A percentile compares a stretch with the other conserved stretches of the same genome.
Conservation (phyloP, 1,140 invertebrate species). For the Megathymus violae region DNA sequence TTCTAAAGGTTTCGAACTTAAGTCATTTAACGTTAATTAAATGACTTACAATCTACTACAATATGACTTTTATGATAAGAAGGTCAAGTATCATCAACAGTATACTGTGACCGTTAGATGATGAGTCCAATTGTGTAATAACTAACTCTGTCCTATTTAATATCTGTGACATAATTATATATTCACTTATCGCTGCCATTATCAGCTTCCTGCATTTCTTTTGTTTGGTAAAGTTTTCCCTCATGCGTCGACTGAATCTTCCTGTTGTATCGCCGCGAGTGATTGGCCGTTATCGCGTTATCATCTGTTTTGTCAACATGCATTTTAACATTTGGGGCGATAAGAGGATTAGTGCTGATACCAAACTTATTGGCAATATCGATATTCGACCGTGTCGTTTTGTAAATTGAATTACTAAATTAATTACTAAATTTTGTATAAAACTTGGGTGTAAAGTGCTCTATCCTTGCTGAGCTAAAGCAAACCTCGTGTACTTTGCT, state of each 20-base stretch:
- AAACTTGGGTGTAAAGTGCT: too few relatives aligned
- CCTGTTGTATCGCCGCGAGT: constrained; percentile 15
- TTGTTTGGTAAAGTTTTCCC: constrained; percentile 19
- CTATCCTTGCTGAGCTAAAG: too few relatives aligned
- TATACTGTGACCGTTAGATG: not conserved
- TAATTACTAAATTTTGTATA: too few relatives aligned
- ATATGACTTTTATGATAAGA: too few relatives aligned
- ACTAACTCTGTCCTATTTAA: constrained; percentile 1
- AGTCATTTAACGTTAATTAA: too few relatives aligned
- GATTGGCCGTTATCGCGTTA: constrained; percentile 43
- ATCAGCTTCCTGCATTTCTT: constrained; percentile 1
- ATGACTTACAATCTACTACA: too few relatives aligned
- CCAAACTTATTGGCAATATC: constrained; percentile 36
- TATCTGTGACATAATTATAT: constrained; percentile 30
- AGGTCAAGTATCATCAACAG: not conserved
- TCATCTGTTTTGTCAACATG: constrained; percentile 59
- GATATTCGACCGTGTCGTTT: not conserved
- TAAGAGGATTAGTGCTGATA: constrained; percentile 48
- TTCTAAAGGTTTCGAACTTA: too few relatives aligned
- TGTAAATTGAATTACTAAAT: not conserved
- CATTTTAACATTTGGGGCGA: constrained; percentile 55
- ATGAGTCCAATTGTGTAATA: constrained; percentile 11
- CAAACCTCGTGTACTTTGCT: too few relatives aligned
- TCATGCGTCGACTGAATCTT: not conserved
- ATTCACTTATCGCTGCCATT: constrained; percentile 20